A percentile compares a stretch with the other conserved stretches of the same genome.
Conservation (phyloP, 1,140 invertebrate genomes). For the Drosophila repleta region DNA sequence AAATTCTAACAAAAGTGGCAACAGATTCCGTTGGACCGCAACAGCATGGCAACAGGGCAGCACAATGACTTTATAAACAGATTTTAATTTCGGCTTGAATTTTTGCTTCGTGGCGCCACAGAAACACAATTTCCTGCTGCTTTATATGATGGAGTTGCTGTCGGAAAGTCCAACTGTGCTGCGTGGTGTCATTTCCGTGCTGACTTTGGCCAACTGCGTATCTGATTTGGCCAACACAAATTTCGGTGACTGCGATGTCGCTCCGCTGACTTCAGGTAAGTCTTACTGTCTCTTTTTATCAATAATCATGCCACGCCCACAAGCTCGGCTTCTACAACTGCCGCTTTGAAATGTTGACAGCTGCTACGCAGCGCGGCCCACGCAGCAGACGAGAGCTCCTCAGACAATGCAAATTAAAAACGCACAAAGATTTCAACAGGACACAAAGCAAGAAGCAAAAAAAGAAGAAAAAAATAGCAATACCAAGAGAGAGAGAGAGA, state of each 20-base stretch:
- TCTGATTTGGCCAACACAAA: constrained; percentile 23
- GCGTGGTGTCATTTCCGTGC: constrained; percentile 18
- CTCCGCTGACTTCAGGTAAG: constrained; percentile 15
- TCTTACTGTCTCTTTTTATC: constrained; percentile 51
- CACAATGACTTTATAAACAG: constrained; percentile 79
- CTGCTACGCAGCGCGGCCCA: constrained; percentile 12
- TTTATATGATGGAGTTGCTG: constrained; percentile 47
- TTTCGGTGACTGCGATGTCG: constrained; percentile 2
- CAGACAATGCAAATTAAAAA: constrained; percentile 49
- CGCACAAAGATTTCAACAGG: constrained; percentile 20
- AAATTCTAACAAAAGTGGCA: constrained; percentile 19
- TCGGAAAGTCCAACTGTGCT: background rate
- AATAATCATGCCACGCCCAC: constrained; percentile 45
- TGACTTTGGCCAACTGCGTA: constrained; percentile 14
- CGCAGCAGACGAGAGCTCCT: background rate
- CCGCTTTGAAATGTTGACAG: constrained; percentile 28
- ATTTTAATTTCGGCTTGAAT: constrained; percentile 65
- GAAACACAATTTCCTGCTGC: constrained; percentile 69
- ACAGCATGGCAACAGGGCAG: constrained; percentile 43
- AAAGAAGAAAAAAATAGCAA: background rate
- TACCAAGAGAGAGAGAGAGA: constrained; percentile 1
- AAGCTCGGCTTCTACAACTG: background rate
- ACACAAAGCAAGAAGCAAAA: constrained; percentile 2
- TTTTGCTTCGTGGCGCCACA: constrained; percentile 32
- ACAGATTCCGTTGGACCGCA: constrained; percentile 34